phyloP scores from a whole-genome alignment of 2,113 vertebrate genomes.

The Hypanus sabinus region DNA sequence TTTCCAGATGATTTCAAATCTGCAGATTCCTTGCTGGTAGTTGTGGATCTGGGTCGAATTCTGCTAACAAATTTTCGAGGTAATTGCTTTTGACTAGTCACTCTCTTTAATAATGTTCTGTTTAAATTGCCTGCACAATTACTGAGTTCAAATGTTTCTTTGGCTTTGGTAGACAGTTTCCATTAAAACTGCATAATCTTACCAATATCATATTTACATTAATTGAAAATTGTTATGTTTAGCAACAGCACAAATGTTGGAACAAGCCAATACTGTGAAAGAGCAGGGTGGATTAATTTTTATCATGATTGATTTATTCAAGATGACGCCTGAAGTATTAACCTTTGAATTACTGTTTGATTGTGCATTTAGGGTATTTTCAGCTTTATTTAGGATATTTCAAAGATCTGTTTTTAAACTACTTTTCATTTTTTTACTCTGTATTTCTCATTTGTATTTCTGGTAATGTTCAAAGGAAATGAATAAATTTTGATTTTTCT shows the following conservation, averaged over 20 bases:
- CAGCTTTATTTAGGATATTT: background rate
- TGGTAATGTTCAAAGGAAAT: background rate
- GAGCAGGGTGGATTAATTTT: background rate
- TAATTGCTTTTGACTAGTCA: constrained; percentile 46
- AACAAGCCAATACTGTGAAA: background rate
- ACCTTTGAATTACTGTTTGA: background rate
- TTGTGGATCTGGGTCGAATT: constrained; percentile 90
- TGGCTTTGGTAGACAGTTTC: background rate
- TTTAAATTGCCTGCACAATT: background rate
- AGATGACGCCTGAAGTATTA: background rate
- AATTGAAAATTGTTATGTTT: background rate
- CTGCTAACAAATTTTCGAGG: constrained; percentile 89
- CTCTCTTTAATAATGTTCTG: background rate
- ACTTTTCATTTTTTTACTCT: background rate
- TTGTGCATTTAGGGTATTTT: background rate
- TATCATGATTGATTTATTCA: background rate
- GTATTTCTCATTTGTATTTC: background rate
- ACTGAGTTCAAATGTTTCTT: background rate
- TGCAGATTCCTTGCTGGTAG: constrained; percentile 80
- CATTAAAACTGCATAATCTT: background rate
- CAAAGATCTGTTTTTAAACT: background rate
- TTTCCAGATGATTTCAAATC: constrained; percentile 94
- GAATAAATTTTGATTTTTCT: background rate
- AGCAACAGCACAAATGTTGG: background rate
- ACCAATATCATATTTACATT: background rate